These are phyloP conservation scores for Athalia rosae DNA, from an alignment of 2,888 invertebrate genomes.

Conservation along the genomic window DNA sequence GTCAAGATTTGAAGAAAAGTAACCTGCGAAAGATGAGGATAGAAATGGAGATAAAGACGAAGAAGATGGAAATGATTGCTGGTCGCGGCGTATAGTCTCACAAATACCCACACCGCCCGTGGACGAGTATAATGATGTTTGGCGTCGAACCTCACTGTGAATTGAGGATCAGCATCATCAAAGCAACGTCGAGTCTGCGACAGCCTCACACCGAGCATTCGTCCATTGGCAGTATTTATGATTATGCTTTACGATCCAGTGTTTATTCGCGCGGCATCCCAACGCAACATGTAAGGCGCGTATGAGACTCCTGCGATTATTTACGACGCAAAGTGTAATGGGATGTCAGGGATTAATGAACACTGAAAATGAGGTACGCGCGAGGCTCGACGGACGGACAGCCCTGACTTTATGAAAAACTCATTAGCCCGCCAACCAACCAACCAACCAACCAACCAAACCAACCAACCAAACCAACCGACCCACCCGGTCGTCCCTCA, in stretches of 20 bases:
- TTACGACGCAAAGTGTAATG: slow-evolving; percentile 67
- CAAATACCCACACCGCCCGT: slow-evolving; percentile 31
- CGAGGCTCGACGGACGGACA: slow-evolving; percentile 17
- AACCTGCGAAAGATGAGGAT: too few species aligned
- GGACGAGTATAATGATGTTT: not conserved
- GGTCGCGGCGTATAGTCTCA: not conserved
- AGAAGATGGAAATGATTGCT: not conserved
- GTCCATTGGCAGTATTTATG: slow-evolving; percentile 55
- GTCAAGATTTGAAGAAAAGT: too few species aligned
- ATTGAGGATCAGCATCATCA: slow-evolving; percentile 15
- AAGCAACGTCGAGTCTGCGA: slow-evolving; percentile 2
- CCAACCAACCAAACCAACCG: not conserved
- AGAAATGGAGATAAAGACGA: too few species aligned
- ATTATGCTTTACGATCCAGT: slow-evolving; percentile 63
- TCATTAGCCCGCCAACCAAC: slow-evolving; percentile 38
- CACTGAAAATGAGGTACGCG: slow-evolving; percentile 58
- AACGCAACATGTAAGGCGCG: slow-evolving; percentile 57
- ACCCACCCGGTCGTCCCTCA: slow-evolving; percentile 31
- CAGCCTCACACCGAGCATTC: slow-evolving; percentile 47
- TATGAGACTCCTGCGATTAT: slow-evolving; percentile 59
- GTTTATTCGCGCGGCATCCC: slow-evolving; percentile 49
- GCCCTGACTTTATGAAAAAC: slow-evolving; percentile 46
- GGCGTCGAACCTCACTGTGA: slow-evolving; percentile 1
- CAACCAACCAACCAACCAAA: not conserved
- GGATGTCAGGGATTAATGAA: slow-evolving; percentile 70